Base-by-base conservation (phyloP, 2,888 invertebrate genomes). In the Drosophila imparisetae region DNA sequence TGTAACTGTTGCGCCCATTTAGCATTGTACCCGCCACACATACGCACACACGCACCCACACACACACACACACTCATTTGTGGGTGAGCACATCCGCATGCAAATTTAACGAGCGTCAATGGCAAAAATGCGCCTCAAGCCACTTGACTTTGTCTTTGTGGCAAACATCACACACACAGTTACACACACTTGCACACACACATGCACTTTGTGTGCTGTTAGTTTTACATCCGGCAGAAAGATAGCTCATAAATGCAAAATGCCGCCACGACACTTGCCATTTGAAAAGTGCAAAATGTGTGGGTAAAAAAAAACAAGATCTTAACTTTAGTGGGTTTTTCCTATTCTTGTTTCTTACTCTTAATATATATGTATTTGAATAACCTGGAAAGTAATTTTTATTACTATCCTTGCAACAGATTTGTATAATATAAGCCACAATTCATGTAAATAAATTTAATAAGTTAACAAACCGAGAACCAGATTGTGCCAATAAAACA, bases 21-120 rank as follows among this genome's bases (percentile, higher is more conserved):
- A 58, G 61, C 50, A 57, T 59, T 76, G 64, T 80, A 62, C 29
- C 24, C 40, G 13, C 50, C 42, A 57, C 62, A 57, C 50, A 21
- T 49, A 50, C 58, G n/a, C 53, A 40, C 55, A 18, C 34, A 34
- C 21, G 1, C 36, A 27, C 13, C 4, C 18, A 45, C 55, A 36
- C 42, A 42, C 58, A n/a, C n/a, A 36, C 50, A 57, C 58, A 24
- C 18, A 52, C 24, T 18, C 21, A 21, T 21, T 30, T 61, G 55
- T 55, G 50, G 18, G 36, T 27, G 27, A 55, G 57, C 68, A 75
- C 65, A 77, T 80, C 79, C 89, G 72, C 66, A 86, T 89, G 90
- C 79, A 90, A 86, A 90, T 89, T 90, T 90, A 90, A 86, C 90
- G 84, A 90, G 89, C 75, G 74, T 74, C 90, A 90, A 83, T 83